phyloP scores from a whole-genome alignment of 2,113 vertebrate species.

The Eptesicus fuscus region DNA sequence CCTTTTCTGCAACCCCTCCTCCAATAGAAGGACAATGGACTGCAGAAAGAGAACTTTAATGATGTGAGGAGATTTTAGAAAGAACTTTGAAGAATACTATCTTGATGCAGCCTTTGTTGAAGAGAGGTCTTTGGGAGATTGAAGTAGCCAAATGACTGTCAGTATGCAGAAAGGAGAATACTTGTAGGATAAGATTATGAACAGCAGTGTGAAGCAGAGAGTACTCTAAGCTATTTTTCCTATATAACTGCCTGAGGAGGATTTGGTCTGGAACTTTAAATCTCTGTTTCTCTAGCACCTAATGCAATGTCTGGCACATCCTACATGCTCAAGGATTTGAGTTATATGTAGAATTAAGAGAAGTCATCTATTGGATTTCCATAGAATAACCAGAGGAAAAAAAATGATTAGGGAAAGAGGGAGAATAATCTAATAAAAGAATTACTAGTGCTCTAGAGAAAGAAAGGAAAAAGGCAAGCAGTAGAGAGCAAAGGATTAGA shows the following conservation, averaged over 20 bases:
- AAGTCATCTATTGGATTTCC: neutral
- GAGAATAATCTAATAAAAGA: neutral
- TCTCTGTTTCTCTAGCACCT: neutral
- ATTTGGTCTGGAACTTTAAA: neutral
- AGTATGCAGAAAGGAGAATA: neutral
- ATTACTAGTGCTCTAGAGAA: neutral
- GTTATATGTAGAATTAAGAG: neutral
- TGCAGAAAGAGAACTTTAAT: neutral
- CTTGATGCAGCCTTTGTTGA: neutral
- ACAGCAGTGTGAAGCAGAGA: neutral
- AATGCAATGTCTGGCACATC: neutral
- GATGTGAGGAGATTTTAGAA: neutral
- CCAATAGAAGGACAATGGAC: neutral
- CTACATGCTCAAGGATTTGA: neutral
- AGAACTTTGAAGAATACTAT: neutral
- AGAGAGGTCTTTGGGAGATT: neutral
- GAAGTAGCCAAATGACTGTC: neutral
- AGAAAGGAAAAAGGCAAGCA: neutral
- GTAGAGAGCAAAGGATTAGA: neutral
- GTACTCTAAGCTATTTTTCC: neutral
- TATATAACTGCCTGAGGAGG: neutral
- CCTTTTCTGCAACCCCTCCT: fast-evolving
- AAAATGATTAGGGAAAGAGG: neutral
- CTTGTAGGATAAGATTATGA: neutral
- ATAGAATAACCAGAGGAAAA: neutral